Conservation (phyloP, 2,797 vertebrate genomes). For the Nyctalus aviator region DNA sequence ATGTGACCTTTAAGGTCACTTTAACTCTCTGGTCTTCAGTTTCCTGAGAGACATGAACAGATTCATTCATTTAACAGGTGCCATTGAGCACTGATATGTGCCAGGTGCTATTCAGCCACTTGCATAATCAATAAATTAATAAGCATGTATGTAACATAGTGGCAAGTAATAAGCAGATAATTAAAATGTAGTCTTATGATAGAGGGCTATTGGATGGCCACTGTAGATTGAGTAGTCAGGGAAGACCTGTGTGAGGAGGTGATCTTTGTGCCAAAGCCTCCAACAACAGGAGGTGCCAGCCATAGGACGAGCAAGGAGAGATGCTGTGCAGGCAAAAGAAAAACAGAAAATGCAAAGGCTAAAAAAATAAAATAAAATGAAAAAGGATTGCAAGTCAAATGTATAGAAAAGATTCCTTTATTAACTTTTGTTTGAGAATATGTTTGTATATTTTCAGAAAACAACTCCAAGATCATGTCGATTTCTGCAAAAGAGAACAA, state of each 20-base stretch:
- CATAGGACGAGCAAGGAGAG: neutral
- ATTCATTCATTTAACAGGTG: neutral
- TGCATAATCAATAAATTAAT: neutral
- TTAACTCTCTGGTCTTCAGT: conserved; percentile 10
- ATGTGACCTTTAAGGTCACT: neutral
- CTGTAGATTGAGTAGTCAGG: neutral
- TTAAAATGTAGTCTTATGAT: neutral
- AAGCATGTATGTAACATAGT: neutral
- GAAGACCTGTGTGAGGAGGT: neutral
- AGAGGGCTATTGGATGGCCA: neutral
- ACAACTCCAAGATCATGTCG: no score
- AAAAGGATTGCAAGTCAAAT: no score
- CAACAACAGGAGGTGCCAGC: neutral
- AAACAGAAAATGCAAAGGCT: neutral
- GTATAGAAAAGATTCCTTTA: no score
- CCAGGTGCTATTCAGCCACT: neutral
- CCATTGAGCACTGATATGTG: neutral
- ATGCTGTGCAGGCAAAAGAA: neutral
- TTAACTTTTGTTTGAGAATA: no score
- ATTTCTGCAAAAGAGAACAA: no score
- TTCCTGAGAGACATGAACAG: neutral
- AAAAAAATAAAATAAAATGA: neutral
- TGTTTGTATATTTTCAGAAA: no score
- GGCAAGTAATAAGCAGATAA: neutral
- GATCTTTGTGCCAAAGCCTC: neutral